phyloP scores from a whole-genome alignment of 2,113 vertebrate genomes.

The Rhinolophus ferrumequinum region DNA sequence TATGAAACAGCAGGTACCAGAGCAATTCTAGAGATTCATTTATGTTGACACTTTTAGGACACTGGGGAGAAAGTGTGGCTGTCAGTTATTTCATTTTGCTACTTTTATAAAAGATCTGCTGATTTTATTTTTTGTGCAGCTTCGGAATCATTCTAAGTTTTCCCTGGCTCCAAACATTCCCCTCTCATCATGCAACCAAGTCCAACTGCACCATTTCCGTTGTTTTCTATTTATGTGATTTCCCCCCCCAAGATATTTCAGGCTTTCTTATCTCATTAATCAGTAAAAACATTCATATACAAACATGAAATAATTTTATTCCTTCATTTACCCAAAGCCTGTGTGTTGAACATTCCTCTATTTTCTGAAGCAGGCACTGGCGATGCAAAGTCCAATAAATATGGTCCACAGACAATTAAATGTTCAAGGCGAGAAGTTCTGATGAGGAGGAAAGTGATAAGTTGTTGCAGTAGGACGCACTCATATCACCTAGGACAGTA shows the following conservation, averaged over 20 bases:
- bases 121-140: not conserved
- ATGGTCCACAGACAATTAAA: not conserved
- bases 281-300: not conserved
- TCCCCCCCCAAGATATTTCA: not conserved
- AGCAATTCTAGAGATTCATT: not conserved
- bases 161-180: not conserved
- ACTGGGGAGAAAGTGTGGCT: not conserved
- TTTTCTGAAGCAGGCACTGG: not conserved
- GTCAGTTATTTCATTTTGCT: constrained; percentile 29
- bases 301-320: constrained; percentile 30
- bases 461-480: not conserved
- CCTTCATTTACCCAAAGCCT: not conserved
- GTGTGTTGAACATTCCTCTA: not conserved
- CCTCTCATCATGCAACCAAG: not conserved
- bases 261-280: constrained; percentile 7
- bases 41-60: constrained; percentile 21
- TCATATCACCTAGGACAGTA: not conserved
- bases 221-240: not conserved
- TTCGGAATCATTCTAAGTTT: not conserved
- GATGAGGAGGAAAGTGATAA: not conserved
- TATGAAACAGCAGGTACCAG: not conserved
- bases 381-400: not conserved
- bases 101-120: constrained; percentile 48
- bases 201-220: not conserved
- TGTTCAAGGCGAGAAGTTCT: not conserved